Conservation (phyloP, 2,888 invertebrate species). For the Spisula subtruncata region DNA sequence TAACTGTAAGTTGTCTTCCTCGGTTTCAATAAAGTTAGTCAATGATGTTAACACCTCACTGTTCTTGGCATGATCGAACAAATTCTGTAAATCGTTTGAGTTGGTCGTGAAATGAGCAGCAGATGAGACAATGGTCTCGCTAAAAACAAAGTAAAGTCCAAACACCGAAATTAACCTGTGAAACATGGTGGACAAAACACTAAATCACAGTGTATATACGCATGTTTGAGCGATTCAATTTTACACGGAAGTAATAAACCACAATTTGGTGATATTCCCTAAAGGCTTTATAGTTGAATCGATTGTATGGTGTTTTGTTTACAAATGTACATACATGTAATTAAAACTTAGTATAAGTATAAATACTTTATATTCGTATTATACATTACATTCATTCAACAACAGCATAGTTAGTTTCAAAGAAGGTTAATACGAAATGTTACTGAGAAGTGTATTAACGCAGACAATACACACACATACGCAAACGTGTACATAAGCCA, state of each 20-base stretch:
- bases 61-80: neutral
- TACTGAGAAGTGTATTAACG: too few species aligned
- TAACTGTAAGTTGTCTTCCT: neutral
- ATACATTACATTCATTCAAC: too few species aligned
- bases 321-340: too few species aligned
- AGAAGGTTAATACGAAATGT: too few species aligned
- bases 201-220: neutral
- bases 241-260: neutral
- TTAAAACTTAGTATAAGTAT: too few species aligned
- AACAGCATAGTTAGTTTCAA: too few species aligned
- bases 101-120: slow-evolving; percentile 1
- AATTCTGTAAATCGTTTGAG: neutral
- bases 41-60: neutral
- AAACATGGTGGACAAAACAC: neutral
- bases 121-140: neutral
- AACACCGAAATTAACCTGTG: neutral
- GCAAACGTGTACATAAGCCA: too few species aligned
- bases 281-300: neutral
- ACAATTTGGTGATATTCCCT: neutral
- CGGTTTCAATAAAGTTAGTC: neutral
- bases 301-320: too few species aligned
- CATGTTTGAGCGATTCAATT: too few species aligned
- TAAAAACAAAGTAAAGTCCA: neutral
- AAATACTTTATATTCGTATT: too few species aligned
- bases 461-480: too few species aligned